Evolutionary conservation across 2,888 invertebrate genomes (phyloP).

Genomic region (Diarsia mendica): DNA sequence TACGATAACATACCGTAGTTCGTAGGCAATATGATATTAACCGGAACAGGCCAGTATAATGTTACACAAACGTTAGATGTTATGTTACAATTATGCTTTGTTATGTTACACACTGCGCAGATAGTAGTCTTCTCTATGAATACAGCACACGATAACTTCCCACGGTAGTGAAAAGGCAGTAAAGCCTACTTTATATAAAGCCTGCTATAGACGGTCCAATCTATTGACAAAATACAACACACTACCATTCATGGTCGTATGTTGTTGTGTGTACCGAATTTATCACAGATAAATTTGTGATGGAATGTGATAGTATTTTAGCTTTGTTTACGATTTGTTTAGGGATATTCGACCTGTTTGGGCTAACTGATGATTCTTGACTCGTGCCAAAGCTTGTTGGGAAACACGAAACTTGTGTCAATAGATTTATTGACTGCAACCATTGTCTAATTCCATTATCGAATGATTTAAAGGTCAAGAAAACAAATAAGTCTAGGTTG

Average conservation of each 20-base stretch:
- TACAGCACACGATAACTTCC: background rate
- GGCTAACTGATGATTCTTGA: conserved; percentile 7
- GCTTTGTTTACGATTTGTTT: conserved; percentile 6
- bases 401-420: background rate
- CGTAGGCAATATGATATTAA: background rate
- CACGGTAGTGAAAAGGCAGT: background rate
- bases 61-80: conserved; percentile 26
- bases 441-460: background rate
- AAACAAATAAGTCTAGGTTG: background rate
- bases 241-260: background rate
- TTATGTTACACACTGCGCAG: conserved; percentile 6
- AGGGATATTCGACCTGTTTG: background rate
- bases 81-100: conserved; percentile 51
- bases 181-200: conserved; percentile 11
- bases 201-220: background rate
- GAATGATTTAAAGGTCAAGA: background rate
- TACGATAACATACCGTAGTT: background rate
- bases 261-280: background rate
- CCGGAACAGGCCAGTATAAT: background rate
- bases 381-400: background rate
- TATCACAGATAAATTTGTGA: conserved; percentile 21
- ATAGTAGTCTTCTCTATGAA: conserved; percentile 4
- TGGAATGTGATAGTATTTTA: conserved; percentile 24
- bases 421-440: background rate
- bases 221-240: background rate